These are phyloP conservation scores for Catostomus latipinnis DNA, from an alignment of 2,797 vertebrate genomes.

Conservation along the genomic window DNA sequence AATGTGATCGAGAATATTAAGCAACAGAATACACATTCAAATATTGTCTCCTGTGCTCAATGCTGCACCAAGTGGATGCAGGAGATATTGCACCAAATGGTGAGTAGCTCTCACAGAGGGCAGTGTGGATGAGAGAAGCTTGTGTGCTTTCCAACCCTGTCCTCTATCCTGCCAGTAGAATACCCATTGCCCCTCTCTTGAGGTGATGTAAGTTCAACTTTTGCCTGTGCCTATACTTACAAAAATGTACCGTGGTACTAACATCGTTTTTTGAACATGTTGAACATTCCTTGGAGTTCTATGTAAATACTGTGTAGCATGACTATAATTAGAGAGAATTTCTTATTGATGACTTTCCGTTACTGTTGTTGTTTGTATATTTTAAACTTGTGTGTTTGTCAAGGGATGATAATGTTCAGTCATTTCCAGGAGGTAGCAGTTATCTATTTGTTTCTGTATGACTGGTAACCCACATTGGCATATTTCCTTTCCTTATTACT, in stretches of 20 bases:
- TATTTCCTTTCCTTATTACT: background rate
- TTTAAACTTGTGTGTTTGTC: background rate
- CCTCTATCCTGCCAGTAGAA: constrained; percentile 9
- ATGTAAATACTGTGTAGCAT: background rate
- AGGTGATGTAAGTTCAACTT: background rate
- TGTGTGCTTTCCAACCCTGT: constrained; percentile 5
- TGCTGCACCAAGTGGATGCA: constrained; percentile 81
- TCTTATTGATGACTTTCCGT: background rate
- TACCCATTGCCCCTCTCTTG: constrained; percentile 3
- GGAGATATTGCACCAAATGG: constrained; percentile 79
- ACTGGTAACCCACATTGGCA: background rate
- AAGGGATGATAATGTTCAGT: background rate
- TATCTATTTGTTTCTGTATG: background rate
- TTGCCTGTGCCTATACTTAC: background rate
- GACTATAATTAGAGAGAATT: background rate
- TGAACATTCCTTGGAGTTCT: no score
- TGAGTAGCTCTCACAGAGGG: constrained; percentile 71
- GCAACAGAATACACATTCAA: constrained; percentile 47
- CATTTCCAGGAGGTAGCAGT: background rate
- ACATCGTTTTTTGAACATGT: no score
- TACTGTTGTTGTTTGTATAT: background rate
- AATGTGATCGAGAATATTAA: background rate
- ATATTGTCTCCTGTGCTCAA: constrained; percentile 74
- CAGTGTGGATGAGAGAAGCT: background rate
- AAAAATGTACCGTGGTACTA: no score